Conservation (phyloP, 2,797 vertebrate species). For the Pseudochirops corinnae region DNA sequence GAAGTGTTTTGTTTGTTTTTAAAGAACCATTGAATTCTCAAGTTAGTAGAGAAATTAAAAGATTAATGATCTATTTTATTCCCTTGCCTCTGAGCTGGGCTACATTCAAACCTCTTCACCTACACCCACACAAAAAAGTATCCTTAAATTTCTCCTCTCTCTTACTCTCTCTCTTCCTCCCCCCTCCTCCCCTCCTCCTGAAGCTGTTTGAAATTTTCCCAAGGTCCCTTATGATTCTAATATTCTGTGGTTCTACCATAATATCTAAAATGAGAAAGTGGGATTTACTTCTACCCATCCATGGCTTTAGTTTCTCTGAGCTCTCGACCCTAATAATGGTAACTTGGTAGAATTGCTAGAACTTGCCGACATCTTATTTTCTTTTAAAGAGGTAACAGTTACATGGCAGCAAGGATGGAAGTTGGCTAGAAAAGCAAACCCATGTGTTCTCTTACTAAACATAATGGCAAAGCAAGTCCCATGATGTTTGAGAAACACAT, state of each 20-base stretch:
- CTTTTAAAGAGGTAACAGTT: background rate
- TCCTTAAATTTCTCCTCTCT: background rate
- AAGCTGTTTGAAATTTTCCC: background rate
- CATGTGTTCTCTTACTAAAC: background rate
- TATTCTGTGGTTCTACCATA: background rate
- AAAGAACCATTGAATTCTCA: background rate
- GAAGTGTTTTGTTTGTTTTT: constrained; percentile 1
- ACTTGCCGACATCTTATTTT: background rate
- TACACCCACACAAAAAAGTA: background rate
- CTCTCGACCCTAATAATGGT: background rate
- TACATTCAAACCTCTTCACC: constrained; percentile 15
- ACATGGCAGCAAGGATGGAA: background rate
- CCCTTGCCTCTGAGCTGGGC: background rate
- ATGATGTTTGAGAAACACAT: background rate
- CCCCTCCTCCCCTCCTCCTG: background rate
- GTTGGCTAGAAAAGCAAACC: background rate
- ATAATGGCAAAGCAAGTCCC: background rate
- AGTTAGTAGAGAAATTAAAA: background rate
- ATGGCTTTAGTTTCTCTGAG: background rate
- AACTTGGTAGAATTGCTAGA: background rate
- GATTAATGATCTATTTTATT: background rate
- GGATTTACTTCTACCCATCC: background rate
- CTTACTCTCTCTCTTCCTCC: too few species aligned
- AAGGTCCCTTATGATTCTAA: background rate
- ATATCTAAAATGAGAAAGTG: background rate